Conservation (phyloP, 2,113 vertebrate species). For the Hydropotes inermis region DNA sequence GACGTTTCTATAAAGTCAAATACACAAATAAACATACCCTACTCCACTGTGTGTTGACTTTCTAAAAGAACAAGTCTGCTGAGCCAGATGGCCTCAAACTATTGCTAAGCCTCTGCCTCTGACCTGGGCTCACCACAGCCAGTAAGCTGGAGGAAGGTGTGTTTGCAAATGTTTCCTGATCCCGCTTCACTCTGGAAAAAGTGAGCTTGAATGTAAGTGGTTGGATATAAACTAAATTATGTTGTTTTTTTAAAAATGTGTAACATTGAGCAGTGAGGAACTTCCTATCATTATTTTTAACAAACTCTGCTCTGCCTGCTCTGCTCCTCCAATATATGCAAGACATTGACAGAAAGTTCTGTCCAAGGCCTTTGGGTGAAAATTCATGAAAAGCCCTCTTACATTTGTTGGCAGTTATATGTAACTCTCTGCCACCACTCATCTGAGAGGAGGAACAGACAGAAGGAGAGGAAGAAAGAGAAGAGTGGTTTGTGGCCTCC, state of each 20-base stretch:
- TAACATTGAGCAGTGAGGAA: neutral
- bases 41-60: neutral
- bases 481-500: neutral
- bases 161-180: neutral
- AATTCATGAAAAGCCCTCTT: neutral
- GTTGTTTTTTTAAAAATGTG: neutral
- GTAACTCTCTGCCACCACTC: neutral
- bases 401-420: neutral
- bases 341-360: neutral
- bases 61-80: neutral
- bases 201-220: neutral
- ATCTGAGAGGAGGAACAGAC: neutral
- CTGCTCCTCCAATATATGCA: neutral
- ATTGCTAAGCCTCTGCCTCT: neutral
- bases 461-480: neutral
- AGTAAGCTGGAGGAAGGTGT: too few relatives aligned
- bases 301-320: neutral
- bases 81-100: neutral
- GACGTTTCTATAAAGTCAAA: neutral
- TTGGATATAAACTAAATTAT: neutral
- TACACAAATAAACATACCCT: neutral
- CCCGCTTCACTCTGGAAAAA: neutral
- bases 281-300: neutral
- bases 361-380: neutral
- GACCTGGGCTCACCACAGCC: fast-evolving